phyloP scores from a whole-genome alignment of 2,113 vertebrate genomes.

The Chaenogobius annularis region DNA sequence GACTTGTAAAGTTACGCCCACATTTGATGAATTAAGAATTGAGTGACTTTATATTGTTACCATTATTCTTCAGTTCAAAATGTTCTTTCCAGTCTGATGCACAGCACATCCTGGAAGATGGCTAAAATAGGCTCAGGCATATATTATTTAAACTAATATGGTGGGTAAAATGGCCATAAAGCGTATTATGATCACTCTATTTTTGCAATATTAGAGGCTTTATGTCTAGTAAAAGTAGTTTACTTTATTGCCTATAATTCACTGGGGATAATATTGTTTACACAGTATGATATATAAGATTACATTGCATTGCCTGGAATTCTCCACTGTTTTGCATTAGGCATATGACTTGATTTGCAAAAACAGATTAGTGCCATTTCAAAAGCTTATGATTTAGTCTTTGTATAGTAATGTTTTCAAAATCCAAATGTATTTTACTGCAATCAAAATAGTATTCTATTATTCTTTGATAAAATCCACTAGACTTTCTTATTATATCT shows the following conservation, averaged over 20 bases:
- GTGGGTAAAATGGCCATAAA: neutral
- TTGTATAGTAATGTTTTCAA: too few relatives aligned
- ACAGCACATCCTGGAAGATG: neutral
- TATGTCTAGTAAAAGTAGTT: neutral
- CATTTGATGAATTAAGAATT: neutral
- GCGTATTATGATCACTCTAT: too few relatives aligned
- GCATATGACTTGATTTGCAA: too few relatives aligned
- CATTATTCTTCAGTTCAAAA: constrained; percentile 11
- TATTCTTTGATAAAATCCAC: too few relatives aligned
- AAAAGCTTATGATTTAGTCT: too few relatives aligned
- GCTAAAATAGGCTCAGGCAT: neutral
- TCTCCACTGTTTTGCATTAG: too few relatives aligned
- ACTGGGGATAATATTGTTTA: neutral
- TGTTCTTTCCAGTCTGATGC: neutral
- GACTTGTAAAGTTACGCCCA: constrained; percentile 1
- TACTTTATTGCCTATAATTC: neutral
- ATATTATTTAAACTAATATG: neutral
- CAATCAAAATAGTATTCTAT: too few relatives aligned
- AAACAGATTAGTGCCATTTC: too few relatives aligned
- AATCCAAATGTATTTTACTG: too few relatives aligned
- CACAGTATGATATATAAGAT: neutral
- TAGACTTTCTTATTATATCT: too few relatives aligned
- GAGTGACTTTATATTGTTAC: constrained; percentile 8
- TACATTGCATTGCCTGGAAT: too few relatives aligned
- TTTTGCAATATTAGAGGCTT: neutral